Conservation (phyloP, 2,113 vertebrate genomes). For the Hyperopisus bebe region DNA sequence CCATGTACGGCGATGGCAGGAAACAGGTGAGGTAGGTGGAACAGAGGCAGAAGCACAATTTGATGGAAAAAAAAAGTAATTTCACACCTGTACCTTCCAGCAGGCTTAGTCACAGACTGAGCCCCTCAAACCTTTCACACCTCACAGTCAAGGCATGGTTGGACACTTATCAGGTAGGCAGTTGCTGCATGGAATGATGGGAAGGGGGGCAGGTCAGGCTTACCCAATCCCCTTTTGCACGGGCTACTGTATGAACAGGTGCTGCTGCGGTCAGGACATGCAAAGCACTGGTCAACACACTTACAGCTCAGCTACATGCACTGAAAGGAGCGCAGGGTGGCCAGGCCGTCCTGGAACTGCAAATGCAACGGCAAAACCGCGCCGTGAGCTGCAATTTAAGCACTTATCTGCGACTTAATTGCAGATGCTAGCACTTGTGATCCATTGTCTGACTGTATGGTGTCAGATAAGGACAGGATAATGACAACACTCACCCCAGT, state of each 20-base stretch:
- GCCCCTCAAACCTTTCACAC: not conserved
- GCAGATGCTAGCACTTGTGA: not conserved
- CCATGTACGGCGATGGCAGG: not conserved
- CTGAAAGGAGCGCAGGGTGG: not conserved
- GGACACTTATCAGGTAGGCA: not conserved
- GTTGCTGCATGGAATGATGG: not conserved
- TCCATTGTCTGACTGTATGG: not conserved
- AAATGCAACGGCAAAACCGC: not conserved
- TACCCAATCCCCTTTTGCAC: not conserved
- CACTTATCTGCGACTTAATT: constrained; percentile 20
- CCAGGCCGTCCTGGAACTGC: not conserved
- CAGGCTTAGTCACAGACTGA: not conserved
- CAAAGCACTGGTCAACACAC: not conserved
- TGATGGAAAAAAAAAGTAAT: too few relatives aligned
- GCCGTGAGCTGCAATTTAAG: not conserved
- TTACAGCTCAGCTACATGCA: not conserved
- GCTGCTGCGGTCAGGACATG: not conserved
- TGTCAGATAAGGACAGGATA: not conserved
- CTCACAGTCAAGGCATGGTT: not conserved
- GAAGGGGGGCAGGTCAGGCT: not conserved
- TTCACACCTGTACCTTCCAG: not conserved
- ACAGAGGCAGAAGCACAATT: not conserved
- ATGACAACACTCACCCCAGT: not conserved
- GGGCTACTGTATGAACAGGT: not conserved
- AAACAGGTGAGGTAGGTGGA: not conserved